These are phyloP conservation scores for Oophaga pumilio DNA, from an alignment of 2,113 vertebrate genomes.

Conservation along the genomic window DNA sequence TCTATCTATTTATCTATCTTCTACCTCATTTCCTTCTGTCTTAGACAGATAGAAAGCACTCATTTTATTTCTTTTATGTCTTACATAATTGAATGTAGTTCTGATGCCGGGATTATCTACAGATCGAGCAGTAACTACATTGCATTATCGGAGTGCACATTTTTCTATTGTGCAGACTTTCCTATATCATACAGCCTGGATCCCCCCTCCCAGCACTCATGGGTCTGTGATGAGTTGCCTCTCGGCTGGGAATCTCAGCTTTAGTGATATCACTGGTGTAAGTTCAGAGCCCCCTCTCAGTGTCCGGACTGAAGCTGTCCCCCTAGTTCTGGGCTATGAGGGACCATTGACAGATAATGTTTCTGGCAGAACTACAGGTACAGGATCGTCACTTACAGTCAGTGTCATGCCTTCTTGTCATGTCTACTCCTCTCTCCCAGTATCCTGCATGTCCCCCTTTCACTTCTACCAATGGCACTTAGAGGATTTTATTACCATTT, in stretches of 20 bases:
- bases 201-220: not conserved
- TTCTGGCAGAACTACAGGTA: slow-evolving; percentile 27
- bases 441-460: slow-evolving; percentile 2
- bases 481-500: not conserved
- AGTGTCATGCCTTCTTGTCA: not conserved
- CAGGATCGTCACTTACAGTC: not conserved
- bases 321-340: not conserved
- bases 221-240: not conserved
- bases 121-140: not conserved
- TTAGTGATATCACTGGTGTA: not conserved
- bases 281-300: not conserved
- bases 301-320: not conserved
- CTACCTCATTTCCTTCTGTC: too few relatives aligned
- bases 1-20: too few relatives aligned
- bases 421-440: not conserved
- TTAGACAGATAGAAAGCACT: too few relatives aligned
- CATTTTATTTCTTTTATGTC: too few relatives aligned
- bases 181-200: not conserved
- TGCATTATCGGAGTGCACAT: too few relatives aligned
- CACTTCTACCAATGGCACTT: not conserved
- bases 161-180: not conserved
- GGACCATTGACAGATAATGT: not conserved
- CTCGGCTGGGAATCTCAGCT: not conserved
- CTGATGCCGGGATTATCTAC: not conserved
- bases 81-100: too few relatives aligned